Conservation (phyloP, 1,140 invertebrate genomes). For the Ruditapes philippinarum region DNA sequence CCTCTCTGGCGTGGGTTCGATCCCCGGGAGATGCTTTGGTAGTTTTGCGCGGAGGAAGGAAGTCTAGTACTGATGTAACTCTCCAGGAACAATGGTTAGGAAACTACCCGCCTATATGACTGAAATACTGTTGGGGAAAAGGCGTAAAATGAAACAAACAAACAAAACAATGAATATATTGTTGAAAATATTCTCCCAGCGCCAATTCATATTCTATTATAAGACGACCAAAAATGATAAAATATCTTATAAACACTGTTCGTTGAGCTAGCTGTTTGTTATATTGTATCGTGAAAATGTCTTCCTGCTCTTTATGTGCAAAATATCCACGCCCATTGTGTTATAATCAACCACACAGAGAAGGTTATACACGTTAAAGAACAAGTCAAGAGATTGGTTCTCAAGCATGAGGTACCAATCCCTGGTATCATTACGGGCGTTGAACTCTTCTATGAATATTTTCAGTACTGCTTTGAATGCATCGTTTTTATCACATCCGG, state of each 20-base stretch:
- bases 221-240: conserved; percentile 51
- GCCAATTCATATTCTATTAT: conserved; percentile 53
- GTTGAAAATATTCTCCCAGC: conserved; percentile 40
- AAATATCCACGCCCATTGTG: neutral
- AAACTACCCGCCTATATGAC: too few species aligned
- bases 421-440: neutral
- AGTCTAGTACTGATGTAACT: too few species aligned
- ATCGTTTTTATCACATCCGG: conserved; percentile 50
- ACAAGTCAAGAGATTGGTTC: neutral
- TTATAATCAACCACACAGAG: conserved; percentile 18
- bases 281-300: conserved; percentile 45
- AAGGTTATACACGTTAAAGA: conserved; percentile 12
- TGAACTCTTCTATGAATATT: conserved; percentile 41
- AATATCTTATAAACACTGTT: conserved; percentile 47
- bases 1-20: too few species aligned
- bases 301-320: conserved; percentile 3
- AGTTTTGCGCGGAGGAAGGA: too few species aligned
- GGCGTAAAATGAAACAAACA: too few species aligned
- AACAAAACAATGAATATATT: neutral
- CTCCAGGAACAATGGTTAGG: too few species aligned
- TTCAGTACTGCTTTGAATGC: conserved; percentile 40
- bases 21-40: too few species aligned
- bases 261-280: conserved; percentile 14
- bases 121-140: too few species aligned
- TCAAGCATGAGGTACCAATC: neutral